Evolutionary conservation across 2,113 vertebrate genomes (phyloP).

Genomic region (Hypanus sabinus): DNA sequence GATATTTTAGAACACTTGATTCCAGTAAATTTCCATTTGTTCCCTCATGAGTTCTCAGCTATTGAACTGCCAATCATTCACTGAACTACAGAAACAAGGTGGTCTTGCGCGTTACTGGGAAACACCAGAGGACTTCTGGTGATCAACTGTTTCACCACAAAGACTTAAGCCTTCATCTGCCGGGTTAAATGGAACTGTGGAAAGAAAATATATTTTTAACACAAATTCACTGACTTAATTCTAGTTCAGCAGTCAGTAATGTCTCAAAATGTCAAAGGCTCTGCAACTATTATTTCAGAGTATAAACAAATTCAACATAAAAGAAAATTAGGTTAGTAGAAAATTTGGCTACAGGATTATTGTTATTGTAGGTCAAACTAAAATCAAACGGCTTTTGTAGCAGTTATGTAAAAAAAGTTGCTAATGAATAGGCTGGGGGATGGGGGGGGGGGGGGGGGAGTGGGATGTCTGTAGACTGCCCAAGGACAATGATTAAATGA

Average conservation of each 20-base stretch:
- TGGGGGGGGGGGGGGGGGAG: too few relatives aligned
- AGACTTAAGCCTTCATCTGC: background rate
- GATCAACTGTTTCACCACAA: background rate
- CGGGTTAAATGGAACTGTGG: constrained; percentile 19
- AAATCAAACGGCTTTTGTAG: background rate
- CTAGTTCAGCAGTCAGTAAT: background rate
- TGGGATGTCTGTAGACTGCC: background rate
- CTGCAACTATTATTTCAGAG: background rate
- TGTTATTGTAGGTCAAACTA: background rate
- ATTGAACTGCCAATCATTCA: background rate
- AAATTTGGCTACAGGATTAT: too few relatives aligned
- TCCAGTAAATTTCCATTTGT: background rate
- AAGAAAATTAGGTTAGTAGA: background rate
- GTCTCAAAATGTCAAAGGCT: background rate
- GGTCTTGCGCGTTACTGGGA: background rate
- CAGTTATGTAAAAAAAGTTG: background rate
- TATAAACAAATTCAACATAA: background rate
- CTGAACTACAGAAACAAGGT: background rate
- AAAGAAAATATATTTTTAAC: constrained; percentile 1
- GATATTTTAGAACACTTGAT: background rate
- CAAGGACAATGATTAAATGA: background rate
- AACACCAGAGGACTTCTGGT: background rate
- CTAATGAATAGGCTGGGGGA: background rate
- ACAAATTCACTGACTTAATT: background rate
- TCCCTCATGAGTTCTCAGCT: background rate